phyloP scores from a whole-genome alignment of 2,888 invertebrate species.

The Dexiosoma caninum region DNA sequence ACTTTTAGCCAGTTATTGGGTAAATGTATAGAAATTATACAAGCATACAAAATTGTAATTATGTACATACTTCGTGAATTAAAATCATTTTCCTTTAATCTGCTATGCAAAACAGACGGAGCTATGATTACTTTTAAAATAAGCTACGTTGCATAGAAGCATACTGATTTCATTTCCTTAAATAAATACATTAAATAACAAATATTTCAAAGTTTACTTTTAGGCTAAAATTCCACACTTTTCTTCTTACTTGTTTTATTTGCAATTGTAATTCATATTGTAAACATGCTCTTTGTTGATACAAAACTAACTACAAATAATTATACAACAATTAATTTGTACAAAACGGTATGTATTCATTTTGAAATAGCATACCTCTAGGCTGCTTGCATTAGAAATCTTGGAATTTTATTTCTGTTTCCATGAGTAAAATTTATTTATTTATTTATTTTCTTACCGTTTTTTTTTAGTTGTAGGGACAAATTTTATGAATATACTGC shows the following conservation, averaged over 20 bases:
- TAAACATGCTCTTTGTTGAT: not conserved
- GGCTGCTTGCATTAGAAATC: constrained; percentile 9
- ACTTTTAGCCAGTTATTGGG: not conserved
- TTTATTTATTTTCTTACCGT: not conserved
- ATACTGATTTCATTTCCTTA: no score
- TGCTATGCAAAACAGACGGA: no score
- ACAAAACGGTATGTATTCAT: not conserved
- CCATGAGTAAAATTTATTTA: not conserved
- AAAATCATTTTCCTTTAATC: no score
- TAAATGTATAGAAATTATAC: no score
- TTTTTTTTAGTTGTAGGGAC: not conserved
- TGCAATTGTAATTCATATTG: not conserved
- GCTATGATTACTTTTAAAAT: no score
- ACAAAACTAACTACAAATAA: not conserved
- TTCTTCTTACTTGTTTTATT: not conserved
- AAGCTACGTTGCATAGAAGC: no score
- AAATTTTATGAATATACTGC: no score
- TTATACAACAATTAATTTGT: constrained; percentile 5
- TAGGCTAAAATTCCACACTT: no score
- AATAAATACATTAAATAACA: no score
- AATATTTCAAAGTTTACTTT: no score
- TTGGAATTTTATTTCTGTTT: not conserved
- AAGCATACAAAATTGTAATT: no score
- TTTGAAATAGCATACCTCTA: not conserved
- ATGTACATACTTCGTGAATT: no score